Conservation (phyloP, 2,113 vertebrate genomes). For the Leucoraja erinaceus region DNA sequence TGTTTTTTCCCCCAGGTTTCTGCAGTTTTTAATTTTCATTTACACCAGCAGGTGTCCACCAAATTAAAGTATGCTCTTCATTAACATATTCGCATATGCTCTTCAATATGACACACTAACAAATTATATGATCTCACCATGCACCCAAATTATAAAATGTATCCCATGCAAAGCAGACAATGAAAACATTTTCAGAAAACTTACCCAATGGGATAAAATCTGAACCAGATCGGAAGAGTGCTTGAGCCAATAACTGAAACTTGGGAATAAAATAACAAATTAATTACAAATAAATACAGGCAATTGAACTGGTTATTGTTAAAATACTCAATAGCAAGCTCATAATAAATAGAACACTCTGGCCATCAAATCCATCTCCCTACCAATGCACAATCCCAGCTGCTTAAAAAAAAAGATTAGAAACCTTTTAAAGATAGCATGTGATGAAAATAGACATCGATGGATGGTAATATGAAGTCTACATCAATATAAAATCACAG, state of each 20-base stretch:
- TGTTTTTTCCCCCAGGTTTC: too few relatives aligned
- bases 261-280: conserved; percentile 50
- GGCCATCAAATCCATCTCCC: not conserved
- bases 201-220: conserved; percentile 95
- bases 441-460: not conserved
- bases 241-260: conserved; percentile 96
- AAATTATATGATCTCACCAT: not conserved
- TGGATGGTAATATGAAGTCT: not conserved
- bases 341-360: not conserved
- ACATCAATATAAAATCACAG: not conserved
- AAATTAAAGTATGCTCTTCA: not conserved
- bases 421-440: not conserved
- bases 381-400: not conserved
- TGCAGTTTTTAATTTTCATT: too few relatives aligned
- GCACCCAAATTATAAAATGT: not conserved
- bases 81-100: not conserved
- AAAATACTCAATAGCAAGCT: not conserved
- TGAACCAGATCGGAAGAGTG: conserved; percentile 89
- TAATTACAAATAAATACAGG: not conserved
- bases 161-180: not conserved
- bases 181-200: conserved; percentile 43
- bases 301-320: not conserved
- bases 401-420: not conserved
- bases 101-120: not conserved
- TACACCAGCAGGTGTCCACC: not conserved